Evolutionary conservation across 2,797 vertebrate species (phyloP).

Genomic region (Coregonus sp.): DNA sequence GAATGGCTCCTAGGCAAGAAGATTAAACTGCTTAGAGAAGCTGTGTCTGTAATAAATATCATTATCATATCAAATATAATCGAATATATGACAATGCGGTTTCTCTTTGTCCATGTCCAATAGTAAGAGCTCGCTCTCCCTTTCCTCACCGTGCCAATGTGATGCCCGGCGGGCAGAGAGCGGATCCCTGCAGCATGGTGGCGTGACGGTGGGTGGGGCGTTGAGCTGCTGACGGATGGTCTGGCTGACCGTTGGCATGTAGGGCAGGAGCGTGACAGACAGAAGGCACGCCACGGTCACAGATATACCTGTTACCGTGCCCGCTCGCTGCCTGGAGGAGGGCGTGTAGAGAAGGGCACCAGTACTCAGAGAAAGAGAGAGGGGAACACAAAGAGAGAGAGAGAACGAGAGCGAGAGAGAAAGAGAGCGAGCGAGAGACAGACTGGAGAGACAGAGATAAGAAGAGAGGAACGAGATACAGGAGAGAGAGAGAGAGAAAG

Average conservation of each 20-base stretch:
- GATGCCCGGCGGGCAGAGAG: slow-evolving; percentile 81
- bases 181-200: slow-evolving; percentile 77
- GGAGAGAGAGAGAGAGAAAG: not conserved
- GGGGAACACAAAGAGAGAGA: too few relatives aligned
- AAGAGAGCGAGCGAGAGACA: not conserved
- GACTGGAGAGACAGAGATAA: too few relatives aligned
- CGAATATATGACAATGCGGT: not conserved
- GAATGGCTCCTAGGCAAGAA: too few relatives aligned
- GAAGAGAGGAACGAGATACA: too few relatives aligned
- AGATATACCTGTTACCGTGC: slow-evolving; percentile 88
- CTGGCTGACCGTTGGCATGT: slow-evolving; percentile 85
- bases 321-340: slow-evolving; percentile 80
- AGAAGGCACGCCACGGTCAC: slow-evolving; percentile 88
- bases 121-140: too few relatives aligned
- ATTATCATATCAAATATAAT: not conserved
- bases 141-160: slow-evolving; percentile 83
- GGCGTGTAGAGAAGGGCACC: not conserved
- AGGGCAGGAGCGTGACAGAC: slow-evolving; percentile 86
- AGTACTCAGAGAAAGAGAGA: not conserved
- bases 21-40: too few relatives aligned
- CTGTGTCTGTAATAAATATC: not conserved
- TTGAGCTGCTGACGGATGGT: slow-evolving; percentile 86
- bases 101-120: not conserved
- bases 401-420: not conserved
- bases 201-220: slow-evolving; percentile 66